These are phyloP conservation scores for Himalopsyche tibetana DNA, from an alignment of 2,888 invertebrate genomes.

Conservation along the genomic window DNA sequence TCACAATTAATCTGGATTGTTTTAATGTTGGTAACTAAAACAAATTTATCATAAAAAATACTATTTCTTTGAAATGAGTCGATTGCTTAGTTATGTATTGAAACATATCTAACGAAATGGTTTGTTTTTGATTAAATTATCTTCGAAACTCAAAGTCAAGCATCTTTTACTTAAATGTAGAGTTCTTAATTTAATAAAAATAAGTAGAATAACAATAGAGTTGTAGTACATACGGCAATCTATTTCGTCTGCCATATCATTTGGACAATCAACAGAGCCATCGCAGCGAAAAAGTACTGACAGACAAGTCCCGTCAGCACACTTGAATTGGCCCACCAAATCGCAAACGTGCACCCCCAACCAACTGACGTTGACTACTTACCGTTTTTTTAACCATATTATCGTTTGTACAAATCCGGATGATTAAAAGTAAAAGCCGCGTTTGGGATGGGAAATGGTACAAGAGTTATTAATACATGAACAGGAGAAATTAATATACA, in stretches of 20 bases:
- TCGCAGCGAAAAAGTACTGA: constrained; percentile 83
- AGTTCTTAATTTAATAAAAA: too few relatives aligned
- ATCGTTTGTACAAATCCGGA: constrained; percentile 67
- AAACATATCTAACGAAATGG: too few relatives aligned
- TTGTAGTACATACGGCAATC: constrained; percentile 78
- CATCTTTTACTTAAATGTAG: too few relatives aligned
- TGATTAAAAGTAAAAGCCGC: constrained; percentile 67
- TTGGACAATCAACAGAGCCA: constrained; percentile 83
- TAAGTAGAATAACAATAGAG: background rate
- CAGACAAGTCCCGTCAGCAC: constrained; percentile 85
- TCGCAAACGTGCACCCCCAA: constrained; percentile 72
- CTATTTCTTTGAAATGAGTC: too few relatives aligned
- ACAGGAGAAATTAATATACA: background rate
- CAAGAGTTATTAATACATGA: background rate
- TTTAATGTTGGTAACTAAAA: too few relatives aligned
- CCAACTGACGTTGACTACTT: constrained; percentile 68
- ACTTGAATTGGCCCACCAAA: constrained; percentile 81
- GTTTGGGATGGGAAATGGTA: constrained; percentile 66
- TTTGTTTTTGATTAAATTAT: too few relatives aligned
- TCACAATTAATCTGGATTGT: too few relatives aligned
- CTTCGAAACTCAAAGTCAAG: too few relatives aligned
- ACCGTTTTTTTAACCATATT: constrained; percentile 19
- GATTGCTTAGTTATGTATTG: too few relatives aligned
- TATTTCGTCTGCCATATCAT: constrained; percentile 80
- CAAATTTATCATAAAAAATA: too few relatives aligned